Percentiles rank a stretch among this genome's conserved stretches.
These are phyloP conservation scores for Megalopta genalis DNA, from an alignment of 1,140 invertebrate species.

Conservation along the genomic window DNA sequence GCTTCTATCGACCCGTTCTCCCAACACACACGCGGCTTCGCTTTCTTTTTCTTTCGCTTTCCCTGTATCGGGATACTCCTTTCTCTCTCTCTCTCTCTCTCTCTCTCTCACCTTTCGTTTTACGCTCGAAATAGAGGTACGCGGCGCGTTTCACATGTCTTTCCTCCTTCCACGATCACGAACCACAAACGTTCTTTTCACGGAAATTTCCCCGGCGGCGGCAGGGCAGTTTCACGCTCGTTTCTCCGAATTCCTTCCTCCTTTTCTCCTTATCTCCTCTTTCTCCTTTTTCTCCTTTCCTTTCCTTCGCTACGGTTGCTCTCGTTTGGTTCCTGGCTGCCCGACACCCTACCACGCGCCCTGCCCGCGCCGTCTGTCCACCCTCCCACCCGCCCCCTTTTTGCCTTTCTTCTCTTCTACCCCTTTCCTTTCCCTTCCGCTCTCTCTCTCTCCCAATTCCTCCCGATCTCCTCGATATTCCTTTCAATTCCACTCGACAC, in stretches of 20 bases:
- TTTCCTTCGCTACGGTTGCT: neutral
- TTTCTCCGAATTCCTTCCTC: neutral
- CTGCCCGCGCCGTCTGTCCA: too few relatives aligned
- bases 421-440: neutral
- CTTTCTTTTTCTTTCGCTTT: neutral
- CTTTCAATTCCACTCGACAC: too few relatives aligned
- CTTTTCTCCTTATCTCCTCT: neutral
- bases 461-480: too few relatives aligned
- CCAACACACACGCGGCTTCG: neutral
- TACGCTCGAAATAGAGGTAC: neutral
- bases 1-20: neutral
- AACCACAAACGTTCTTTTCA: neutral
- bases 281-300: too few relatives aligned
- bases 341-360: too few relatives aligned
- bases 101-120: neutral
- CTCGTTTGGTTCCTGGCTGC: too few relatives aligned
- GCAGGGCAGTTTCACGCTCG: neutral
- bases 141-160: neutral
- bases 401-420: too few relatives aligned
- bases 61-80: neutral
- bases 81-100: neutral
- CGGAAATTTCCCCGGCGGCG: constrained; percentile 1
- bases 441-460: neutral
- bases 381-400: neutral
- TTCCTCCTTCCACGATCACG: neutral